These are phyloP conservation scores for Scelioninae gen. 1 DNA, from an alignment of 2,888 invertebrate genomes.

Conservation along the genomic window DNA sequence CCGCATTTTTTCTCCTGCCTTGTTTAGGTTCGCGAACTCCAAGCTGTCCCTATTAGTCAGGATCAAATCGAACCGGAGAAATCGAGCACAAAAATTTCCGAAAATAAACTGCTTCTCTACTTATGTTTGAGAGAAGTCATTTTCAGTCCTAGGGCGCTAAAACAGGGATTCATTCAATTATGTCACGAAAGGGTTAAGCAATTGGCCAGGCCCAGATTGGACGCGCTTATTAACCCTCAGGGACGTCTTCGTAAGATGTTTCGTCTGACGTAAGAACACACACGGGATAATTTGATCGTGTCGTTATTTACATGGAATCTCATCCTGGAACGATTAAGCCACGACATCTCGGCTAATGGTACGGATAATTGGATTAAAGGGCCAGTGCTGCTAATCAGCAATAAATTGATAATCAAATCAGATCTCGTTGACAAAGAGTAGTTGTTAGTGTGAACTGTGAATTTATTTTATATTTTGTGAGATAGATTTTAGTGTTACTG, in stretches of 20 bases:
- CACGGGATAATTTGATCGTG: conserved; percentile 65
- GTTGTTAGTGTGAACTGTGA: no score
- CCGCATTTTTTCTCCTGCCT: conserved; percentile 32
- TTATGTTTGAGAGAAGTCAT: not conserved
- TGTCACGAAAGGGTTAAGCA: conserved; percentile 73
- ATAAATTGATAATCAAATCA: conserved; percentile 4
- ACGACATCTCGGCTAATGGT: conserved; percentile 58
- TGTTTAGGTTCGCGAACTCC: conserved; percentile 42
- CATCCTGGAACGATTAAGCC: conserved; percentile 54
- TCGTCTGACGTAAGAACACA: conserved; percentile 73
- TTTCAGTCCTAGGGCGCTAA: not conserved
- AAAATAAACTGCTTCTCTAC: conserved; percentile 12
- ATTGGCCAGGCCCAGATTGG: conserved; percentile 82
- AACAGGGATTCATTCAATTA: conserved; percentile 64
- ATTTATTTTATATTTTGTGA: no score
- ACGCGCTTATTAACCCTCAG: conserved; percentile 78
- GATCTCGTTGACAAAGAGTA: not conserved
- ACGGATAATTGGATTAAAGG: conserved; percentile 63
- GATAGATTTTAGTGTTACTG: no score
- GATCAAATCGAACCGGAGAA: conserved; percentile 33
- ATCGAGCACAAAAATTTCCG: conserved; percentile 7
- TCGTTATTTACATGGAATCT: conserved; percentile 72
- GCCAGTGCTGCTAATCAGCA: conserved; percentile 11
- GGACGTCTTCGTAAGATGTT: conserved; percentile 79
- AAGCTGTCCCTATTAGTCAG: conserved; percentile 56